These are phyloP conservation scores for Hemibagrus guttatus DNA, from an alignment of 2,797 vertebrate genomes.

Conservation along the genomic window DNA sequence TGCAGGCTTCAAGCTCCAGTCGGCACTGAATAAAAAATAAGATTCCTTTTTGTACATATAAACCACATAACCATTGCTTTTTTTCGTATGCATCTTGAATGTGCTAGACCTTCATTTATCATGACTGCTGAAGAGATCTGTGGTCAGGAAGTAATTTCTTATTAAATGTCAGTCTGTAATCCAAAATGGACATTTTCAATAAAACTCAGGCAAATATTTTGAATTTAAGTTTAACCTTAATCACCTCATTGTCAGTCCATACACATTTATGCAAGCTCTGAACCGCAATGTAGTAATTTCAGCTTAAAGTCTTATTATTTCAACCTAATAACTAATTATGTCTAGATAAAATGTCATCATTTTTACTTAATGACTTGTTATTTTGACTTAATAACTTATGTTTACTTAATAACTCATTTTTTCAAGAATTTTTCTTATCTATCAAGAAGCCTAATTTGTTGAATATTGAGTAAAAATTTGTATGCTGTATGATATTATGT, in stretches of 20 bases:
- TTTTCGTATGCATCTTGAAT: not conserved
- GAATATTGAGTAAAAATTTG: not conserved
- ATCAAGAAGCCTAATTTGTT: not conserved
- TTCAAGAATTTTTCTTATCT: not conserved
- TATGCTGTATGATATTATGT: not conserved
- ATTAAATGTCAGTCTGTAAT: not conserved
- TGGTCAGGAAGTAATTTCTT: not conserved
- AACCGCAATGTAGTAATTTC: not conserved
- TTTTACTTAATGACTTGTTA: not conserved
- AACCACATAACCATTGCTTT: not conserved
- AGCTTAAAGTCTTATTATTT: not conserved
- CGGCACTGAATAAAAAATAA: slow-evolving; percentile 8
- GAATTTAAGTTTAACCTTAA: not conserved
- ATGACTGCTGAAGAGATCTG: not conserved
- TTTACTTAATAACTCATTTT: not conserved
- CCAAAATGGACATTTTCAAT: not conserved
- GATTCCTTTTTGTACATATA: too few relatives aligned
- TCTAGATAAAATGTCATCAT: not conserved
- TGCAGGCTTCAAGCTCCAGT: slow-evolving; percentile 1
- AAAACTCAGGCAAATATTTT: not conserved
- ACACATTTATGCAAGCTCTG: not conserved
- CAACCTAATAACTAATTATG: not conserved
- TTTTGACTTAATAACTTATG: not conserved
- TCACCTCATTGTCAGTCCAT: not conserved
- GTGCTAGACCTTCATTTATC: not conserved